These are phyloP conservation scores for Ptychobarbus kaznakovi DNA, from an alignment of 2,797 vertebrate species.

Conservation along the genomic window DNA sequence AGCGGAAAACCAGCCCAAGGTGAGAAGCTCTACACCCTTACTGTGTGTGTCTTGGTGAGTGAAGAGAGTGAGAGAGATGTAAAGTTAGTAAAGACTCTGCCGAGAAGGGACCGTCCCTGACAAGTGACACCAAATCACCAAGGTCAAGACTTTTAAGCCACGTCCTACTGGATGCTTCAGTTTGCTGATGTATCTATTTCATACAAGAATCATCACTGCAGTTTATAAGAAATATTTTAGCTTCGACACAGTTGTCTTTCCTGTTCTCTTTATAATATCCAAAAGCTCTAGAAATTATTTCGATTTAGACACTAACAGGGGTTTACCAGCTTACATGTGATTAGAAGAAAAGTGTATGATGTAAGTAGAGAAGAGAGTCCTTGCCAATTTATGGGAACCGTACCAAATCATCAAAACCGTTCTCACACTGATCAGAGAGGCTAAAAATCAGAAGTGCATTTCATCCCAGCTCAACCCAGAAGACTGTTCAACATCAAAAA, in stretches of 20 bases:
- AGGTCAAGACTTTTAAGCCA: background rate
- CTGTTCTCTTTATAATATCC: background rate
- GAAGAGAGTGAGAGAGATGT: background rate
- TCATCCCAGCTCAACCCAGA: background rate
- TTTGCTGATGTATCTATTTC: background rate
- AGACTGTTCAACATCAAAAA: background rate
- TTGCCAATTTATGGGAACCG: background rate
- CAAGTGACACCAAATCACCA: background rate
- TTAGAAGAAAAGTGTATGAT: background rate
- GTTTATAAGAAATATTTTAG: background rate
- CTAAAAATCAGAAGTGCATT: background rate
- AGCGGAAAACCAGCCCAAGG: constrained; percentile 40
- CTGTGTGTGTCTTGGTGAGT: background rate
- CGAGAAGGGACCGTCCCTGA: background rate
- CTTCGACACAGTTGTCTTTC: background rate
- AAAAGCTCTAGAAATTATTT: background rate
- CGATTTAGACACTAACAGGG: background rate
- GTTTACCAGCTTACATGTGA: background rate
- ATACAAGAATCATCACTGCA: background rate
- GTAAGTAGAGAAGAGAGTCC: background rate
- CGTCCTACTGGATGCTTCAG: background rate
- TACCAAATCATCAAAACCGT: background rate
- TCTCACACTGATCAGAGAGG: constrained; percentile 1
- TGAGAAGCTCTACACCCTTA: constrained; percentile 31
- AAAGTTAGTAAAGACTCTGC: background rate